phyloP scores from a whole-genome alignment of 2,113 vertebrate species.

The Mugil cephalus region DNA sequence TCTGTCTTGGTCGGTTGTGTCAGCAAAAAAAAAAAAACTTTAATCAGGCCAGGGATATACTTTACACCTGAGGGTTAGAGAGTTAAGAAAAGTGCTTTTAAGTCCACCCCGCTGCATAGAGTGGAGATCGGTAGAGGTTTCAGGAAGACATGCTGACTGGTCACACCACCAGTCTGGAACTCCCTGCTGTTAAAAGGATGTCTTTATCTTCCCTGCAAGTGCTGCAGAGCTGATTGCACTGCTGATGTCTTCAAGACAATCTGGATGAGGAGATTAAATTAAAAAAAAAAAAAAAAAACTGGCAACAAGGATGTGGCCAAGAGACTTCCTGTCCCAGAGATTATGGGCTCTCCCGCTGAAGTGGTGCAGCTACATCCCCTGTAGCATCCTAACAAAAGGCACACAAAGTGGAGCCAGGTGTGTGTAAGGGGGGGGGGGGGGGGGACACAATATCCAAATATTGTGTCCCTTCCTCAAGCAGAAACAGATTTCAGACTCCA shows the following conservation, averaged over 20 bases:
- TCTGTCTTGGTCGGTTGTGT: conserved; percentile 44
- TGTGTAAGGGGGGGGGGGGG: too few species aligned
- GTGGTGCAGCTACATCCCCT: conserved; percentile 41
- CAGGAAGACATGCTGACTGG: conserved; percentile 50
- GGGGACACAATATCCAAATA: conserved; percentile 40
- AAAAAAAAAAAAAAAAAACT: conserved; percentile 58
- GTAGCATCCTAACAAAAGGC: conserved; percentile 27
- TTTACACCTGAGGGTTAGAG: background rate
- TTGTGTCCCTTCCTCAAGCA: conserved; percentile 14
- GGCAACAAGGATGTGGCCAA: conserved; percentile 70
- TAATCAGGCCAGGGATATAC: conserved; percentile 47
- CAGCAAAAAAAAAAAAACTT: conserved; percentile 36
- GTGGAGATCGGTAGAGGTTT: conserved; percentile 17
- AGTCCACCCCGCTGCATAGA: background rate
- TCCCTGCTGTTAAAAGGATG: conserved; percentile 75
- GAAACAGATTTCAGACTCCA: conserved; percentile 23
- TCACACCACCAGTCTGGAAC: conserved; percentile 52
- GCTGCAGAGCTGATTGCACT: conserved; percentile 70
- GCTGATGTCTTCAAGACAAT: conserved; percentile 65
- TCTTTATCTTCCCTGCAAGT: conserved; percentile 67
- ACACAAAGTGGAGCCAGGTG: background rate
- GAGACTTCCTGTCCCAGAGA: conserved; percentile 72
- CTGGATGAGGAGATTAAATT: conserved; percentile 70
- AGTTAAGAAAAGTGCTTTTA: conserved; percentile 1
- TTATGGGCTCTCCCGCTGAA: conserved; percentile 54